Conservation (phyloP, 2,797 vertebrate genomes). For the Tapirus indicus region DNA sequence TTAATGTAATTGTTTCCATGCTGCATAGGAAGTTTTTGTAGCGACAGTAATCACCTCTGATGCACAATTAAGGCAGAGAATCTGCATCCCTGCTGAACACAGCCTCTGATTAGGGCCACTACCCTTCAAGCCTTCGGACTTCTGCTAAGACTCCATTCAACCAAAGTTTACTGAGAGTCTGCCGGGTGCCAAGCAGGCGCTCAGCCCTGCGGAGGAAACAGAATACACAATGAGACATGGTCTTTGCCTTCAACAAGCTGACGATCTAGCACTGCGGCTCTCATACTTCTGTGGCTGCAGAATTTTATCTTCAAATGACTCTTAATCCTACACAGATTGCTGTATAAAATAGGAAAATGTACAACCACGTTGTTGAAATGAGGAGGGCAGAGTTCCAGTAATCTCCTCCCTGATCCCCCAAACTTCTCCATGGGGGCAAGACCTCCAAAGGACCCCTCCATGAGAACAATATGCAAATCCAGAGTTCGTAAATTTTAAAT, state of each 20-base stretch:
- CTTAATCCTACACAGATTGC: background rate
- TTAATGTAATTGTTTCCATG: slow-evolving; percentile 95
- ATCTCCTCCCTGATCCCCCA: background rate
- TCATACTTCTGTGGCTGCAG: background rate
- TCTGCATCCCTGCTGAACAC: slow-evolving; percentile 2
- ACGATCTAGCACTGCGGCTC: background rate
- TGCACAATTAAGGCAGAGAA: slow-evolving; percentile 81
- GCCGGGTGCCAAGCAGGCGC: background rate
- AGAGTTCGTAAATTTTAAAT: background rate
- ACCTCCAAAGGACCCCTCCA: background rate
- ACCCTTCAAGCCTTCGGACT: background rate
- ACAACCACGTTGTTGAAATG: background rate
- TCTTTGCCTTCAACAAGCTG: background rate
- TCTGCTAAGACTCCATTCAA: background rate
- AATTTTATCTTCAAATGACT: background rate
- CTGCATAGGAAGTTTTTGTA: slow-evolving; percentile 87
- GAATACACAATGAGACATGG: background rate
- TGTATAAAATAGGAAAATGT: background rate
- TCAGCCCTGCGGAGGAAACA: background rate
- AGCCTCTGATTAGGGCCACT: background rate
- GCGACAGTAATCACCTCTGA: slow-evolving; percentile 85
- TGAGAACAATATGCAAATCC: background rate
- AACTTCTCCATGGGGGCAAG: accelerated
- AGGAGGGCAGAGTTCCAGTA: background rate
- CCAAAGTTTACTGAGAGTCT: background rate